Evolutionary conservation across 2,797 vertebrate species (phyloP).

Genomic region (Phrynocephalus vlangalii): DNA sequence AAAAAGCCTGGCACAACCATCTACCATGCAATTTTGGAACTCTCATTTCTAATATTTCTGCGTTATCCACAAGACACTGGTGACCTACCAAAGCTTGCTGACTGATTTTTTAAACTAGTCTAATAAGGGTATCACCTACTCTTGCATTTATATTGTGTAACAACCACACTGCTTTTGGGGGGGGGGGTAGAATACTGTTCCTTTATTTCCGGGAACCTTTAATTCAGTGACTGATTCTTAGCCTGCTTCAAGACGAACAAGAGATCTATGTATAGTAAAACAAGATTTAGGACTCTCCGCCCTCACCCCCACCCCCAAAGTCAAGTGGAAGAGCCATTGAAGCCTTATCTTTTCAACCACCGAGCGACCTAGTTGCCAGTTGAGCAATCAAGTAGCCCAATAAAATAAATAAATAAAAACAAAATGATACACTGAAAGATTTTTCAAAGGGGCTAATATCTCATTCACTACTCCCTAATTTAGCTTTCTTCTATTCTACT

Average conservation of each 20-base stretch:
- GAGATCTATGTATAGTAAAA: slow-evolving; percentile 27
- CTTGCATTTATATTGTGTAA: too few species aligned
- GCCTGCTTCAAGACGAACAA: neutral
- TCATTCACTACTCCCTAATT: neutral
- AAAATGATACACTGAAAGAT: neutral
- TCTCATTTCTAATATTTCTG: too few species aligned
- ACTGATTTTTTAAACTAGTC: too few species aligned
- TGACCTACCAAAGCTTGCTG: too few species aligned
- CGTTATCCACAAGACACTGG: too few species aligned
- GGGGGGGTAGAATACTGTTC: neutral
- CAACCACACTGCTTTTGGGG: neutral
- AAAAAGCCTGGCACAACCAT: too few species aligned
- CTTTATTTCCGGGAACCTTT: slow-evolving; percentile 22
- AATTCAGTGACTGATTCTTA: neutral
- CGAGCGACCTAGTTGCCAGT: too few species aligned
- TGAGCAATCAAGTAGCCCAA: too few species aligned
- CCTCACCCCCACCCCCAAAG: neutral
- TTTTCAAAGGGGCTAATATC: neutral
- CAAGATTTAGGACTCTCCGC: neutral
- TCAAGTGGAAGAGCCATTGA: neutral
- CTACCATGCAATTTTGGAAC: too few species aligned
- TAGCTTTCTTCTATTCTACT: neutral
- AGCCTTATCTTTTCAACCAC: too few species aligned
- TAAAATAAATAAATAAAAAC: too few species aligned
- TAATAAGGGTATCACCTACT: neutral